These are phyloP conservation scores for Rhinoderma darwinii DNA, from an alignment of 2,113 vertebrate genomes.

Conservation along the genomic window DNA sequence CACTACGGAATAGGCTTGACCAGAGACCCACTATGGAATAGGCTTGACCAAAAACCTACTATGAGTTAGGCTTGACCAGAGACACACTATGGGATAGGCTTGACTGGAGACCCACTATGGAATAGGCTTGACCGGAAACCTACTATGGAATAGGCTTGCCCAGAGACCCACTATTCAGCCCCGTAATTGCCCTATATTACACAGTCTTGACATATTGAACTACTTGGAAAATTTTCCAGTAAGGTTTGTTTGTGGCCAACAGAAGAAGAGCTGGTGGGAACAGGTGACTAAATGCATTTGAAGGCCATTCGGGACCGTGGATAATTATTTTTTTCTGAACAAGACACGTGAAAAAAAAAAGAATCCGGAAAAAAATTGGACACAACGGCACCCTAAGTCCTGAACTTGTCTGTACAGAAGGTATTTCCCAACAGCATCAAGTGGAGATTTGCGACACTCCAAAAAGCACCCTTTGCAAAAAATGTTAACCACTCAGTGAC, in stretches of 20 bases:
- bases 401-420: not conserved
- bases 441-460: constrained; percentile 7
- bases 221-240: not conserved
- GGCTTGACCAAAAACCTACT: too few relatives aligned
- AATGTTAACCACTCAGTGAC: constrained; percentile 23
- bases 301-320: not conserved
- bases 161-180: too few relatives aligned
- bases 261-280: not conserved
- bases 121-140: too few relatives aligned
- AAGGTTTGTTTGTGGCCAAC: not conserved
- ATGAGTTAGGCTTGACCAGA: too few relatives aligned
- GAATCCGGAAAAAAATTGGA: not conserved
- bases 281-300: not conserved
- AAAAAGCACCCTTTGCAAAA: constrained; percentile 28
- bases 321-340: not conserved
- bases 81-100: too few relatives aligned
- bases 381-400: not conserved
- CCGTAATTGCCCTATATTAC: not conserved
- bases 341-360: not conserved
- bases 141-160: too few relatives aligned
- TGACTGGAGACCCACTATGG: too few relatives aligned
- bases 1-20: too few relatives aligned
- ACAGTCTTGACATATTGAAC: not conserved
- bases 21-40: too few relatives aligned
- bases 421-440: not conserved